These are phyloP conservation scores for Loripinus fragilis DNA, from an alignment of 2,888 invertebrate species.

Conservation along the genomic window DNA sequence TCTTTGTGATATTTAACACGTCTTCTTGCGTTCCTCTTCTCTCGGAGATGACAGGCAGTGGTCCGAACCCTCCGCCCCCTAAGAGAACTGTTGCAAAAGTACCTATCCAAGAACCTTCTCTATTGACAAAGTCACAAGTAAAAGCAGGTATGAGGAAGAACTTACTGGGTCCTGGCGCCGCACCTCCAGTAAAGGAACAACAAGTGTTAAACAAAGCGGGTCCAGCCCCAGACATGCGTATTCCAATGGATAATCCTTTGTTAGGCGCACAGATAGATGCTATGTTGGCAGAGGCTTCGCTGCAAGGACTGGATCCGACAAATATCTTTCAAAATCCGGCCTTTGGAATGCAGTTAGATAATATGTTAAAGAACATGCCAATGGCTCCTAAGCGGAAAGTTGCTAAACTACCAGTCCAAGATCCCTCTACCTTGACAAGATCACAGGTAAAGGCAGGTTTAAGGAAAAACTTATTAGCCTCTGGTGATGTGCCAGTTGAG, in stretches of 20 bases:
- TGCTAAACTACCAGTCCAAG: not conserved
- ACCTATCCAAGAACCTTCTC: not conserved
- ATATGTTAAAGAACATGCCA: not conserved
- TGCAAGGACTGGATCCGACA: not conserved
- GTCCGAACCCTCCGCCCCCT: not conserved
- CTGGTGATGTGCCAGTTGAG: not conserved
- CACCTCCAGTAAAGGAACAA: not conserved
- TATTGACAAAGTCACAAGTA: not conserved
- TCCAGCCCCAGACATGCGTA: not conserved
- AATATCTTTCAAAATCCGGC: not conserved
- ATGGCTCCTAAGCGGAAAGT: not conserved
- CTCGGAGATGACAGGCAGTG: not conserved
- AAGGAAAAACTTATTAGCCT: not conserved
- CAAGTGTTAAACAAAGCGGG: not conserved
- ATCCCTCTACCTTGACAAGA: not conserved
- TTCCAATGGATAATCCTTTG: not conserved
- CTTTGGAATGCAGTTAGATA: not conserved
- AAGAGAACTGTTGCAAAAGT: not conserved
- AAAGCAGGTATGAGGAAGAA: not conserved
- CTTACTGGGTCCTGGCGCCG: not conserved
- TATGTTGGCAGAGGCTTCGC: not conserved
- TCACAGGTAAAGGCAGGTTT: not conserved
- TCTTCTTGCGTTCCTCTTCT: not conserved
- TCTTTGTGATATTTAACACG: not conserved
- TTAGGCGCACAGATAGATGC: not conserved